Evolutionary conservation across 53 echinoderm and acorn worm genomes (phyloP).

Genomic region (Henricia sp.): DNA sequence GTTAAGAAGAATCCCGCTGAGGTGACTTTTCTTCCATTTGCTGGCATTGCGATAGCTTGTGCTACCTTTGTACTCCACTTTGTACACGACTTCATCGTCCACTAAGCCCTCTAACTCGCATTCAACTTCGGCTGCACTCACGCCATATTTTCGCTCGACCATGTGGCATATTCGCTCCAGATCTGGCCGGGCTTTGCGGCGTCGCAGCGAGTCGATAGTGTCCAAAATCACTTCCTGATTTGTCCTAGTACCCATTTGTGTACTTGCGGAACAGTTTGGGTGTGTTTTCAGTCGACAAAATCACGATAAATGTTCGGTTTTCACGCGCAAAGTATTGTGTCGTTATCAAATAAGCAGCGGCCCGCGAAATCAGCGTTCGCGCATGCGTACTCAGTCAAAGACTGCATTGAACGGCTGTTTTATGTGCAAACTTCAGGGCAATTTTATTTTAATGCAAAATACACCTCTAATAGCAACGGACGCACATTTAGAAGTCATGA

Average conservation of each 20-base stretch:
- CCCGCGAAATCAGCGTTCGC: conserved; percentile 15
- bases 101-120: conserved; percentile 92
- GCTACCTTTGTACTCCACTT: conserved; percentile 97
- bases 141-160: conserved; percentile 92
- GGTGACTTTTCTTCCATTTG: conserved; percentile 91
- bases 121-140: conserved; percentile 77
- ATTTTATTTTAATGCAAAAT: too few species aligned
- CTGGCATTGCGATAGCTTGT: conserved; percentile 97
- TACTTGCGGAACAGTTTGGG: background rate
- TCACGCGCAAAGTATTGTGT: conserved; percentile 25
- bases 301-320: conserved; percentile 31
- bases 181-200: conserved; percentile 97
- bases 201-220: conserved; percentile 87
- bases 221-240: conserved; percentile 63
- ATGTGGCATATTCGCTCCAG: conserved; percentile 99
- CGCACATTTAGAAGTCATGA: too few species aligned
- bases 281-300: conserved; percentile 29
- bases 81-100: conserved; percentile 83
- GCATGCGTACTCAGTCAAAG: too few species aligned
- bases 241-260: conserved; percentile 39
- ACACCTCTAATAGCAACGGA: too few species aligned
- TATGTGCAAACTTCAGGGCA: too few species aligned
- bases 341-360: background rate
- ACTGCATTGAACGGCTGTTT: too few species aligned
- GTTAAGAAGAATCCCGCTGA: conserved; percentile 84